phyloP scores from a whole-genome alignment of 2,888 invertebrate genomes.

The Andricus quercusramuli region DNA sequence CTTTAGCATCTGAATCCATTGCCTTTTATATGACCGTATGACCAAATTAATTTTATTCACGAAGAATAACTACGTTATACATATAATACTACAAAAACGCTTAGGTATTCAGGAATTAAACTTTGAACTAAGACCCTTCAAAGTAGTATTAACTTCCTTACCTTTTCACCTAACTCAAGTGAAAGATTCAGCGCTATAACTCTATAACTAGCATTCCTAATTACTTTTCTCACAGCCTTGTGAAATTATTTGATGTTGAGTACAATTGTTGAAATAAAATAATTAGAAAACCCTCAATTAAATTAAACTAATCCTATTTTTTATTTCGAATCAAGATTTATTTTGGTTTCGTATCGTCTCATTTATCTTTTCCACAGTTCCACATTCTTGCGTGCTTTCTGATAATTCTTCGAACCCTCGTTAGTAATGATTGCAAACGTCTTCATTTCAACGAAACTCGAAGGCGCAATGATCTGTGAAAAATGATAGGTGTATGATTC shows the following conservation, averaged over 20 bases:
- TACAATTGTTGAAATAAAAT: too few species aligned
- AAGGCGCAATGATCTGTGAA: neutral
- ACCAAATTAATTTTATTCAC: too few species aligned
- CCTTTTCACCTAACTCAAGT: neutral
- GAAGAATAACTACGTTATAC: too few species aligned
- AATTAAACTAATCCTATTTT: neutral
- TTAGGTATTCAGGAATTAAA: neutral
- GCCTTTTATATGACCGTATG: too few species aligned
- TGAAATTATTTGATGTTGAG: too few species aligned
- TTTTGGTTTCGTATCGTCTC: neutral
- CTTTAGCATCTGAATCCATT: too few species aligned
- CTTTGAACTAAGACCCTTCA: neutral
- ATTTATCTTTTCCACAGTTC: neutral
- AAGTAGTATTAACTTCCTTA: neutral
- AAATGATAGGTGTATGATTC: neutral
- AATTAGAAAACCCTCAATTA: too few species aligned
- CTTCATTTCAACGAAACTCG: neutral
- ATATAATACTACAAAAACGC: neutral
- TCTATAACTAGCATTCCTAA: neutral
- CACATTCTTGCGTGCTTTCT: neutral
- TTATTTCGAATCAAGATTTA: neutral
- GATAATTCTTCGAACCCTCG: neutral
- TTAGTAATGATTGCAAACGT: neutral
- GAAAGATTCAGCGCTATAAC: neutral
- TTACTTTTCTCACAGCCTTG: too few species aligned